These are phyloP conservation scores for Heterotilapia buettikoferi DNA, from an alignment of 2,113 vertebrate species.

Conservation along the genomic window DNA sequence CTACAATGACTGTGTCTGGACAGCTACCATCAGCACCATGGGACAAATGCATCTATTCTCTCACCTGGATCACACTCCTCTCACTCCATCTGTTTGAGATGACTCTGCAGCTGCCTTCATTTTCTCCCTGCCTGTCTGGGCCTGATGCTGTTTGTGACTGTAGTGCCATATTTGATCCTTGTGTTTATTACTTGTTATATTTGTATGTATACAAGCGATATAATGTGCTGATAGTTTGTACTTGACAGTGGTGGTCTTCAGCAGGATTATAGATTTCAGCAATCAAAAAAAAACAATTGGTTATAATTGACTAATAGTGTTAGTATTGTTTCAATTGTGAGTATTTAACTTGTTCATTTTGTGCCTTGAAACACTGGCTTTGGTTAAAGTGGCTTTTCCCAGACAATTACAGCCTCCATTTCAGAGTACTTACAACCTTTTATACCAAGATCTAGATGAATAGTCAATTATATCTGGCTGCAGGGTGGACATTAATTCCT, in stretches of 20 bases:
- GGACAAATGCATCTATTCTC: conserved; percentile 39
- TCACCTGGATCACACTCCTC: conserved; percentile 44
- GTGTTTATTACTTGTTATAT: neutral
- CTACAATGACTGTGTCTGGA: conserved; percentile 36
- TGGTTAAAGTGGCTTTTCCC: neutral
- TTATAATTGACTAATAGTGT: neutral
- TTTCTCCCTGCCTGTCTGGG: neutral
- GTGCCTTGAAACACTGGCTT: neutral
- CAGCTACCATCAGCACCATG: conserved; percentile 15
- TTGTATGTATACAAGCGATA: neutral
- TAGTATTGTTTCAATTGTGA: neutral
- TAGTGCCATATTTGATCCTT: neutral
- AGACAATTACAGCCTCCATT: neutral
- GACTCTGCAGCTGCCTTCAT: conserved; percentile 42
- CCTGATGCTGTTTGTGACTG: neutral
- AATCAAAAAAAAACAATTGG: neutral
- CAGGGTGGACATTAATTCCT: neutral
- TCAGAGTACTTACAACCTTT: neutral
- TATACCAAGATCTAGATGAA: neutral
- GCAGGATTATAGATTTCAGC: neutral
- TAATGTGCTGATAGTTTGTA: neutral
- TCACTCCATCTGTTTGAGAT: conserved; percentile 48
- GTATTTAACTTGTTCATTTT: neutral
- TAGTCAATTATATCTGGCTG: neutral
- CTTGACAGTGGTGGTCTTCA: neutral